These are phyloP conservation scores for Noctua janthe DNA, from an alignment of 2,888 invertebrate species.

Conservation along the genomic window DNA sequence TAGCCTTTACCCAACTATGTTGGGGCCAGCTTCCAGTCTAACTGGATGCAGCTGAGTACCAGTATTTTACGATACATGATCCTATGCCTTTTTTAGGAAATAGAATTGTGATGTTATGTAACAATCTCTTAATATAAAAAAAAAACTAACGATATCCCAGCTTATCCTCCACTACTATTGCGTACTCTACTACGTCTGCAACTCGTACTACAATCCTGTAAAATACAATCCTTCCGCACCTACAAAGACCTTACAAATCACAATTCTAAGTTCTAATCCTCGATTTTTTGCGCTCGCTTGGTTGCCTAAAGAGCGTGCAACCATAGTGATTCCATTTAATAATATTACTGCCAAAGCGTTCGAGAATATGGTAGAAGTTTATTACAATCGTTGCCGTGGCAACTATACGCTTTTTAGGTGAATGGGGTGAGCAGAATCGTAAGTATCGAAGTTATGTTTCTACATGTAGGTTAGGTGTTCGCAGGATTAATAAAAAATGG, in stretches of 20 bases:
- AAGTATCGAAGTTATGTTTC: not conserved
- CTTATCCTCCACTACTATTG: too few relatives aligned
- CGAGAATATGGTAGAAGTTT: slow-evolving; percentile 21
- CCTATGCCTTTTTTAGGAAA: too few relatives aligned
- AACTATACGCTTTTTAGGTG: slow-evolving; percentile 29
- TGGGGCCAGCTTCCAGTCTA: too few relatives aligned
- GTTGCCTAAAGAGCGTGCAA: slow-evolving; percentile 39
- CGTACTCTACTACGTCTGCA: too few relatives aligned
- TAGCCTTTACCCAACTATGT: too few relatives aligned
- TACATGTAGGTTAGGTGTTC: slow-evolving; percentile 10
- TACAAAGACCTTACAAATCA: not conserved
- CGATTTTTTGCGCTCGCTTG: slow-evolving; percentile 28
- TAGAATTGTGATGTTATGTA: too few relatives aligned
- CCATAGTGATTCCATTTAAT: slow-evolving; percentile 32
- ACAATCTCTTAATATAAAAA: too few relatives aligned
- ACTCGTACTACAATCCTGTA: not conserved
- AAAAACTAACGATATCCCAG: too few relatives aligned
- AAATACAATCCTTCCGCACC: not conserved
- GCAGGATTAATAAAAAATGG: not conserved
- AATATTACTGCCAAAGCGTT: slow-evolving; percentile 22
- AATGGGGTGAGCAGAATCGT: slow-evolving; percentile 29
- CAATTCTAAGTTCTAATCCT: not conserved
- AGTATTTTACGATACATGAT: too few relatives aligned
- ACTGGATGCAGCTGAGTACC: too few relatives aligned
- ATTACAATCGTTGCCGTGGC: slow-evolving; percentile 8